A percentile compares a stretch with the other conserved stretches of the same genome.
Conservation (phyloP, 2,888 invertebrate genomes). For the Clostera curtula region DNA sequence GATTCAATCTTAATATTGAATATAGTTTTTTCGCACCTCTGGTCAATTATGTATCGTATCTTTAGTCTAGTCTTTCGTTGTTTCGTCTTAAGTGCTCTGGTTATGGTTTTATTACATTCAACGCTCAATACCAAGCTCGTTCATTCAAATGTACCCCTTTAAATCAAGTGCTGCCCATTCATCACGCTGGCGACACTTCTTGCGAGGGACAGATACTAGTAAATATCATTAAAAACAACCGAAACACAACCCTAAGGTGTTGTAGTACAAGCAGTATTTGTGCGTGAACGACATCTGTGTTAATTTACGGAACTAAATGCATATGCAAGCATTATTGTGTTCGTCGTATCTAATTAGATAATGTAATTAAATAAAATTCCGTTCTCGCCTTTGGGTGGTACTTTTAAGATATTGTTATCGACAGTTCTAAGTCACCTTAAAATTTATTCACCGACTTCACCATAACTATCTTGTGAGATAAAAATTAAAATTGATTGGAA, state of each 20-base stretch:
- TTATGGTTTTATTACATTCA: constrained; percentile 56
- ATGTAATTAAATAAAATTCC: constrained; percentile 51
- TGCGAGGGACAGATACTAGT: constrained; percentile 34
- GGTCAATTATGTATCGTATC: constrained; percentile 37
- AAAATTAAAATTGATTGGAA: constrained; percentile 2
- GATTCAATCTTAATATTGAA: constrained; percentile 55
- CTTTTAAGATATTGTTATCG: constrained; percentile 43
- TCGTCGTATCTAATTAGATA: constrained; percentile 65
- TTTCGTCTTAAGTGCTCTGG: constrained; percentile 16
- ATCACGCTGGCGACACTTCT: constrained; percentile 54
- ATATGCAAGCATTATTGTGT: constrained; percentile 58
- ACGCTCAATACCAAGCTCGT: constrained; percentile 40
- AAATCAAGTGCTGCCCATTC: constrained; percentile 60
- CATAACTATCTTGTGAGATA: background rate
- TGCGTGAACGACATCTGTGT: constrained; percentile 8
- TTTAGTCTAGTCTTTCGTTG: constrained; percentile 19
- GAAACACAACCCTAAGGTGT: constrained; percentile 30
- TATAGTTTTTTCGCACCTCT: constrained; percentile 57
- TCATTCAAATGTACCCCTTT: constrained; percentile 55
- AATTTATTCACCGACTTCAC: constrained; percentile 20
- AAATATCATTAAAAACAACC: constrained; percentile 23
- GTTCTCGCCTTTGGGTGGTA: constrained; percentile 63
- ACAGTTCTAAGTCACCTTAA: constrained; percentile 25
- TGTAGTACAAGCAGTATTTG: constrained; percentile 17
- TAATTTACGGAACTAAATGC: constrained; percentile 45